Percentiles rank a stretch among this genome's conserved stretches.
phyloP scores from a whole-genome alignment of 2,888 invertebrate genomes.

The Phlogophora meticulosa region DNA sequence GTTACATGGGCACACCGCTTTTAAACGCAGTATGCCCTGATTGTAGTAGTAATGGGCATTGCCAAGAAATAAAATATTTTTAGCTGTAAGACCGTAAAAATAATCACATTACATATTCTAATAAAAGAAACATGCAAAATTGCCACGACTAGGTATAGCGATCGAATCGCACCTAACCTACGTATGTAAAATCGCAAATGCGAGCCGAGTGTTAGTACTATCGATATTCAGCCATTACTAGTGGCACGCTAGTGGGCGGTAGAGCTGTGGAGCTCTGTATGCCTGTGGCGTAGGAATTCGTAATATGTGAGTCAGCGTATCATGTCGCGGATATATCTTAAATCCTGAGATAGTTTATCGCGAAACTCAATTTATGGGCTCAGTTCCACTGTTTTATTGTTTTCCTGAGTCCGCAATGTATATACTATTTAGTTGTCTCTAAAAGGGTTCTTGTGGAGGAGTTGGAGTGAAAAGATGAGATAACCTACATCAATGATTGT shows the following conservation, averaged over 20 bases:
- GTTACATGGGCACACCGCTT: too few species aligned
- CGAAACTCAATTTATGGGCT: slow-evolving; percentile 53
- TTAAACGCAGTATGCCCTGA: too few species aligned
- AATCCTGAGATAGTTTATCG: slow-evolving; percentile 61
- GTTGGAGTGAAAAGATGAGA: slow-evolving; percentile 11
- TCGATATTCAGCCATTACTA: slow-evolving; percentile 63
- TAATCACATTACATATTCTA: too few species aligned
- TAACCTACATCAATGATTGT: background rate
- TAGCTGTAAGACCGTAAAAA: too few species aligned
- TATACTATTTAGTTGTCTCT: slow-evolving; percentile 24
- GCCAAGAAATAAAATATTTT: too few species aligned
- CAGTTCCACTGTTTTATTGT: slow-evolving; percentile 56
- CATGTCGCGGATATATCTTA: slow-evolving; percentile 49
- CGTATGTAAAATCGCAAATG: slow-evolving; percentile 25
- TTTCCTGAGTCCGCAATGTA: slow-evolving; percentile 39
- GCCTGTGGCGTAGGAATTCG: slow-evolving; percentile 53
- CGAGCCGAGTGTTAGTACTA: slow-evolving; percentile 17
- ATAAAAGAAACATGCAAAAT: background rate
- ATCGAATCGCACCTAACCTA: background rate
- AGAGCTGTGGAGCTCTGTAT: slow-evolving; percentile 50
- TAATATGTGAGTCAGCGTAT: slow-evolving; percentile 66
- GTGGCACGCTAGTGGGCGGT: slow-evolving; percentile 40
- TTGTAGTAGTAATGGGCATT: too few species aligned
- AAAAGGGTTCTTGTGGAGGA: slow-evolving; percentile 9
- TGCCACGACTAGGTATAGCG: background rate